Base-by-base conservation (phyloP, 2,113 vertebrate species). In the Verasper variegatus region DNA sequence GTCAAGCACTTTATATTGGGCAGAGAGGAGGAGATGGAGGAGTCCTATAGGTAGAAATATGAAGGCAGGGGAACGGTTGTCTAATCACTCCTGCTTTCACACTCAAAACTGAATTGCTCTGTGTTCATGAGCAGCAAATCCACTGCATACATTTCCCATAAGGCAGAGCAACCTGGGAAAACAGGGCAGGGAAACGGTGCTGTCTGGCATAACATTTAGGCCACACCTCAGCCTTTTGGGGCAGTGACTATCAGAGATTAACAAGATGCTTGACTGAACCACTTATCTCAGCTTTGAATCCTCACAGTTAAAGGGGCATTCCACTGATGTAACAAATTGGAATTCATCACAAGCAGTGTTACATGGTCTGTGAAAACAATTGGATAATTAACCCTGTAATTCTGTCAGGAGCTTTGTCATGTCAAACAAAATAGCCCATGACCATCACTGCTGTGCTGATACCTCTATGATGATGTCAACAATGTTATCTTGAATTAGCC, bases 1-100 rank as follows among this genome's bases (percentile, higher is more conserved):
- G 89, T 91, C 88, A 92, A 86, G 93, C 94, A 95, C 94, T 94
- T 95, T 94, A 95, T 84, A 73, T 71, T 84, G 45, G 76, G 59
- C 70, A 68, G 73, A 52, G 70, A 54, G 60, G 73, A 62, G 67
- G 76, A 63, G 58, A 15, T 20, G 40, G 20, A 49, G 18, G 52
- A 40, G 35, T 35, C 66, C 37, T 21, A 40, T 54, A 77, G 58
- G 49, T 45, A 67, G 60, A 82, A 47, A 78, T 60, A 52, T 81
- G 80, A 88, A 84, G 72, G 67, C 40, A 2, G n/a, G 14, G 31
- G 13, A 35, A 12, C 11, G 8, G 12, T 61, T 68, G 66, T 26
- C 10, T 37, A 20, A 45, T 82, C 62, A 42, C 61, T 78, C 68
- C 35, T 45, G 56, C 57, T 11, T 6, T 49, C 21, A 52, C 51